phyloP scores from a whole-genome alignment of 2,113 vertebrate genomes.

The Gavialis gangeticus region DNA sequence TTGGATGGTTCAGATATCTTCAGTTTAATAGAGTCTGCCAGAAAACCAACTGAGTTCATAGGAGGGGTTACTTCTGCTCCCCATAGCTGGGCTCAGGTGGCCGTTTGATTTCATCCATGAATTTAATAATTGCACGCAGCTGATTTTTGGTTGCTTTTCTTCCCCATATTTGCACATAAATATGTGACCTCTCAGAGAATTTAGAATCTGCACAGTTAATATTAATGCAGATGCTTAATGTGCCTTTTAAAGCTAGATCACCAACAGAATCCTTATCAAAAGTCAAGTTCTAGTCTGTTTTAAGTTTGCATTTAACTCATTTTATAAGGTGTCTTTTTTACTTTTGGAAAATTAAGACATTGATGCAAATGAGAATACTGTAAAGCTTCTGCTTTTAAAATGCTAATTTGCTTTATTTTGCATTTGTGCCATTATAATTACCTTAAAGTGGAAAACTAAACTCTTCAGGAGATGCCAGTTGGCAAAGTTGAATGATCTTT shows the following conservation, averaged over 20 bases:
- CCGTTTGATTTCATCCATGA: conserved; percentile 65
- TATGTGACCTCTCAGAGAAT: not conserved
- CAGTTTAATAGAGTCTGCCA: conserved; percentile 86
- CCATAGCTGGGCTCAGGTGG: conserved; percentile 90
- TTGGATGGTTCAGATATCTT: conserved; percentile 86
- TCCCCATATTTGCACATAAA: not conserved
- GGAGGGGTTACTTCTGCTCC: conserved; percentile 88
- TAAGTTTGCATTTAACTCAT: conserved; percentile 39
- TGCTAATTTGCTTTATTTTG: not conserved
- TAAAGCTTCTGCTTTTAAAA: not conserved
- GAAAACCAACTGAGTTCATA: conserved; percentile 89
- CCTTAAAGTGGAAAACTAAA: accelerated
- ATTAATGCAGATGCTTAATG: not conserved
- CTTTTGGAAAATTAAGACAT: conserved; percentile 3
- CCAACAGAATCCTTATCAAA: not conserved
- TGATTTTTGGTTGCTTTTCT: conserved; percentile 30
- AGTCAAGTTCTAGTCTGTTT: not conserved
- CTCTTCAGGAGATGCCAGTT: not conserved
- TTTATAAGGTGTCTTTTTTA: conserved; percentile 48
- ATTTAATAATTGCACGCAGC: not conserved
- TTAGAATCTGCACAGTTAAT: not conserved
- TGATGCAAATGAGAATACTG: not conserved
- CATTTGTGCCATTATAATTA: not conserved
- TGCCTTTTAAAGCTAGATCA: not conserved
- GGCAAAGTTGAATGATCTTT: conserved; percentile 37